A percentile compares a stretch with the other conserved stretches of the same genome.
These are phyloP conservation scores for Lophotis ruficrista DNA, from an alignment of 2,113 vertebrate species.

Conservation along the genomic window DNA sequence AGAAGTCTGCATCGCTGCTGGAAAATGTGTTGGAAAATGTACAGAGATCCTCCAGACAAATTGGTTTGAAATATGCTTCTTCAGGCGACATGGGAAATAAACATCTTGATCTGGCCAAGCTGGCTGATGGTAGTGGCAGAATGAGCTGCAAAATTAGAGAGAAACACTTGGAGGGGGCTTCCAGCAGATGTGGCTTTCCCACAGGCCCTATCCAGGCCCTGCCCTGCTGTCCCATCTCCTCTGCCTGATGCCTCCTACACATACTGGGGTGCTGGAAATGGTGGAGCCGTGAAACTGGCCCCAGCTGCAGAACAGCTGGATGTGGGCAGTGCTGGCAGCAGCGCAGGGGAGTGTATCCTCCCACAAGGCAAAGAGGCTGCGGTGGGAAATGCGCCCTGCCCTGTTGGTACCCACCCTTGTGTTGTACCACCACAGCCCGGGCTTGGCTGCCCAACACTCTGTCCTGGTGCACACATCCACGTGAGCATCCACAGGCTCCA, in stretches of 20 bases:
- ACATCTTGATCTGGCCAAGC: background rate
- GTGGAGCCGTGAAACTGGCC: rapidly evolving
- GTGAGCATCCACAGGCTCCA: rapidly evolving
- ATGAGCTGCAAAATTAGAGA: background rate
- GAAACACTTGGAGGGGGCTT: background rate
- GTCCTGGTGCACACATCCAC: background rate
- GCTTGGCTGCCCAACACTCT: background rate
- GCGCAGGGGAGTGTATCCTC: rapidly evolving
- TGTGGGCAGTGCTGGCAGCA: background rate
- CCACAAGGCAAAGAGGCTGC: rapidly evolving
- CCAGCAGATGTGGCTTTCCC: background rate
- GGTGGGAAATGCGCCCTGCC: rapidly evolving
- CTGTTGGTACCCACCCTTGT: rapidly evolving
- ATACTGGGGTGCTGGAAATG: background rate
- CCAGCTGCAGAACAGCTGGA: background rate
- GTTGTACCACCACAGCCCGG: background rate
- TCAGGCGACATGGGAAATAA: background rate
- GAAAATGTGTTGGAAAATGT: background rate
- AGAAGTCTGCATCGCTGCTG: background rate
- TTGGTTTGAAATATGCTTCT: background rate
- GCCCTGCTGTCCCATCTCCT: background rate
- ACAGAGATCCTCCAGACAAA: background rate
- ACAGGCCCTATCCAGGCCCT: background rate
- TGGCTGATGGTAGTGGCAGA: background rate
- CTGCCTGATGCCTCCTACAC: background rate